Evolutionary conservation across 2,888 invertebrate genomes (phyloP).

Genomic region (Eurytoma californica): DNA sequence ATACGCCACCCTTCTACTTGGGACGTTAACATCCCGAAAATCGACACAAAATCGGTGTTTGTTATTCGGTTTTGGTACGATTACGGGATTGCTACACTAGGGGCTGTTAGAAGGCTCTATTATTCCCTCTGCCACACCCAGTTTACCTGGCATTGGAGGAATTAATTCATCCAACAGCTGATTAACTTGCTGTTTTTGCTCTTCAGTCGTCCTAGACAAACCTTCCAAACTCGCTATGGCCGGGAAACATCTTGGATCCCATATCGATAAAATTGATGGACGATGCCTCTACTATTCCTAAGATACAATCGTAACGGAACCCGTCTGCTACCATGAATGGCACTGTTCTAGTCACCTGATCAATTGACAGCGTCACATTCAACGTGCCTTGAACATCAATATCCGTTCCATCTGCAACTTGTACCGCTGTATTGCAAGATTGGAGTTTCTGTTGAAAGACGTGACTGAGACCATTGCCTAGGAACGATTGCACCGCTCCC

Average conservation of each 20-base stretch:
- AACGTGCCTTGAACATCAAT: not conserved
- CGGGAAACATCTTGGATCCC: not conserved
- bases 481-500: too few relatives aligned
- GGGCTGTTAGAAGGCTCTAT: too few relatives aligned
- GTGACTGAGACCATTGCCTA: too few relatives aligned
- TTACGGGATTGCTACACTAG: too few relatives aligned
- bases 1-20: slow-evolving; percentile 59
- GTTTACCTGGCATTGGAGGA: not conserved
- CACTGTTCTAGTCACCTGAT: too few relatives aligned
- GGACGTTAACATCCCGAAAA: slow-evolving; percentile 59
- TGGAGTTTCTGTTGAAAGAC: too few relatives aligned
- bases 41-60: slow-evolving; percentile 64
- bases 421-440: too few relatives aligned
- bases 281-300: not conserved
- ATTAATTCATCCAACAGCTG: not conserved
- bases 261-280: not conserved
- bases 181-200: not conserved
- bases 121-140: not conserved
- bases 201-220: not conserved
- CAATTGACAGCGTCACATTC: too few relatives aligned
- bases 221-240: not conserved
- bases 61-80: too few relatives aligned
- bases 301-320: too few relatives aligned
- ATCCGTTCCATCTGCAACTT: too few relatives aligned
- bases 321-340: too few relatives aligned